Evolutionary conservation across 2,888 invertebrate species (phyloP).

Genomic region (Drosophila falleni): DNA sequence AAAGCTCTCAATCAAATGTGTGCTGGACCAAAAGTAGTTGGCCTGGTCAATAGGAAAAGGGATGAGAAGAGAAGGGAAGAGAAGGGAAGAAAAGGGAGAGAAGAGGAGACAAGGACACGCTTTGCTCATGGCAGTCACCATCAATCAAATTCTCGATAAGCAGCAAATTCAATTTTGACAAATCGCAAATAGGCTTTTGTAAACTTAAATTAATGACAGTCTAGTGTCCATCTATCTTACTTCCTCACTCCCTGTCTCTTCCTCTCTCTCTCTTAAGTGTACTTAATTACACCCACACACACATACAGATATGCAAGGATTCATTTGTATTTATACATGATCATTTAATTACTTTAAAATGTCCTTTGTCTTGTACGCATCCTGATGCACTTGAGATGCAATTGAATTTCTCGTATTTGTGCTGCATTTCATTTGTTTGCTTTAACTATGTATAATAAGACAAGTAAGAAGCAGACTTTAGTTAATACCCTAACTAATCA

Average conservation of each 20-base stretch:
- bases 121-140: constrained; percentile 39
- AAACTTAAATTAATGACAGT: constrained; percentile 71
- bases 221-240: constrained; percentile 13
- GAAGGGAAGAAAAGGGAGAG: neutral
- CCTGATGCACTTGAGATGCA: constrained; percentile 30
- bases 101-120: constrained; percentile 11
- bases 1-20: constrained; percentile 45
- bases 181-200: constrained; percentile 80
- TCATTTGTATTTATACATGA: constrained; percentile 44
- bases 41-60: constrained; percentile 3
- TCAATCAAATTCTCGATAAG: constrained; percentile 77
- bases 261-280: constrained; percentile 17
- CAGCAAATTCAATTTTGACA: constrained; percentile 77
- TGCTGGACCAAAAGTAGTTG: constrained; percentile 1
- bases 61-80: neutral
- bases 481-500: neutral
- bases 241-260: neutral
- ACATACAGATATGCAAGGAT: constrained; percentile 15
- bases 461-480: constrained; percentile 1
- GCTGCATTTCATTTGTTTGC: constrained; percentile 43
- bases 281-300: constrained; percentile 52
- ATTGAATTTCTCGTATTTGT: constrained; percentile 36
- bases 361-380: constrained; percentile 43
- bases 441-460: constrained; percentile 7
- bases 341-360: constrained; percentile 68